Evolutionary conservation across 2,113 vertebrate species (phyloP).

Genomic region (Amia ocellicauda): DNA sequence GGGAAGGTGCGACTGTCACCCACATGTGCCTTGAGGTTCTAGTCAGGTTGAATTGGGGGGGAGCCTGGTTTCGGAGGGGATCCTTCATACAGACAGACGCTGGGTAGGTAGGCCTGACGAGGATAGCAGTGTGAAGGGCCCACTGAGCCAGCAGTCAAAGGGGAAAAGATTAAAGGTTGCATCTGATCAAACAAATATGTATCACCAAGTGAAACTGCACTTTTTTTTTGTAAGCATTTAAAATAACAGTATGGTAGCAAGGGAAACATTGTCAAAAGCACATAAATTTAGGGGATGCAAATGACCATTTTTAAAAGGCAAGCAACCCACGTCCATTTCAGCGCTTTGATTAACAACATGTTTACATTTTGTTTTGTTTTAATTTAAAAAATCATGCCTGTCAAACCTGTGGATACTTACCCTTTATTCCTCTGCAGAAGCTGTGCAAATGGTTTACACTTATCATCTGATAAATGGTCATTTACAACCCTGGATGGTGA

Average conservation of each 20-base stretch:
- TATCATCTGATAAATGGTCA: too few relatives aligned
- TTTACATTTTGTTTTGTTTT: too few relatives aligned
- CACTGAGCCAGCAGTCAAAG: not conserved
- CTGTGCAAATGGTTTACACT: too few relatives aligned
- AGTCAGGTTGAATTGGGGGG: slow-evolving; percentile 34
- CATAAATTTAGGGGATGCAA: not conserved
- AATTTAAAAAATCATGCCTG: too few relatives aligned
- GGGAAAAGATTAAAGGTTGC: not conserved
- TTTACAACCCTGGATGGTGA: too few relatives aligned
- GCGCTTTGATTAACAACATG: too few relatives aligned
- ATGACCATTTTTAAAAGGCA: slow-evolving; percentile 2
- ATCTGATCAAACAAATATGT: slow-evolving; percentile 14
- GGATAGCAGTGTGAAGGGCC: not conserved
- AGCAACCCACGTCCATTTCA: not conserved
- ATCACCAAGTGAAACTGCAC: slow-evolving; percentile 47
- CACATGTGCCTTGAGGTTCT: slow-evolving; percentile 57
- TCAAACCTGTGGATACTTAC: too few relatives aligned
- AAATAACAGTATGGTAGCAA: not conserved
- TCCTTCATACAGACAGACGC: slow-evolving; percentile 9
- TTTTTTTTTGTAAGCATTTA: slow-evolving; percentile 30
- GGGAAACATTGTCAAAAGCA: slow-evolving; percentile 19
- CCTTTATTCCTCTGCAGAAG: too few relatives aligned
- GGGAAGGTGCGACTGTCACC: slow-evolving; percentile 36
- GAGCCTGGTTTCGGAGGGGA: not conserved
- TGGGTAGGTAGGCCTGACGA: slow-evolving; percentile 20